Evolutionary conservation across 2,113 vertebrate species (phyloP), one percentile per base, ranked within the genome.

Genomic region (Parotia lawesii): DNA sequence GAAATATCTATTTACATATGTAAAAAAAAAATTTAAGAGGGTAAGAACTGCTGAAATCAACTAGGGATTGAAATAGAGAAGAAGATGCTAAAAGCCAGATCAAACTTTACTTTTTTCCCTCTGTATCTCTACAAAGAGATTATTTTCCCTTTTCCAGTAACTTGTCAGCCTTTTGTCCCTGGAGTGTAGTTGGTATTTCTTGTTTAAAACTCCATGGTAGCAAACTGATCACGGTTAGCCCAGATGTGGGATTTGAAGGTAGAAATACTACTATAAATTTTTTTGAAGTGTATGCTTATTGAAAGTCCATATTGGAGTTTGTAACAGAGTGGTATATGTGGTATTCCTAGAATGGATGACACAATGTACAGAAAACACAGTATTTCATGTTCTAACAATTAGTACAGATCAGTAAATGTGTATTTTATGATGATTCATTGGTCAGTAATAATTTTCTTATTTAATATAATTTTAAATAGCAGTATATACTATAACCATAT

Each of bases 201-300:
- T 84, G 54, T 71, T 83, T 87, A 94, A 95, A 45, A n/a, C 20
- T 84, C n/a, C 45, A 14, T 21, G 25, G 58, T 72, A 90, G 44
- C 18, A 91, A 87, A 50, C 7, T 11, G 67, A 69, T 74, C 70
- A 78, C 0, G 0, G 51, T 38, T 62, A 91, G 64, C 44, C 44
- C 60, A 79, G 57, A 45, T 45, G 45, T 60, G 85, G 44, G 62
- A 94, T 53, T 48, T 90, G 54, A 87, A 87, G 71, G 44, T 12
- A 76, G 44, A 87, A 93, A 91, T 45, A 53, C 3, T 37, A 47
- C 51, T 71, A 22, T 29, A 23, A 72, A 11, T 78, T 45, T 44
- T 87, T 62, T 71, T 48, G 3, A 72, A 38, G n/a, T 33, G 28
- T 21, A 42, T 6, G 0, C 64, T 83, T 82, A 69, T 65, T 58